Evolutionary conservation across 2,797 vertebrate genomes (phyloP).

Genomic region (Cheirogaleus major): DNA sequence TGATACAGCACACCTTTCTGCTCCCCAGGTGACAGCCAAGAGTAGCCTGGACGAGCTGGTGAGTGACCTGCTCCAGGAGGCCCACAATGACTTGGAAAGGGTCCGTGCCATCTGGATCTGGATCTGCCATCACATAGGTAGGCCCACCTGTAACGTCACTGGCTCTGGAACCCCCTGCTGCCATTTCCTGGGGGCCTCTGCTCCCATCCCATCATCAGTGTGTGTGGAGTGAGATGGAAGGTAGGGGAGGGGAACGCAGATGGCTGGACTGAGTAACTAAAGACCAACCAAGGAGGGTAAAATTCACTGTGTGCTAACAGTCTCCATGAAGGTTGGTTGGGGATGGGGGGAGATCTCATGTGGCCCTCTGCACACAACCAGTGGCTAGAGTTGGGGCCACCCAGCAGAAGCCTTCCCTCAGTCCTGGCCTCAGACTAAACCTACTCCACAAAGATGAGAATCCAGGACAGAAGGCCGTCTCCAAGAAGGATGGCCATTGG

Average conservation of each 20-base stretch:
- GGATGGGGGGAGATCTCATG: no score
- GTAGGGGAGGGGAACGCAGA: background rate
- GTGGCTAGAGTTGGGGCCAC: background rate
- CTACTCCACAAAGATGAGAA: background rate
- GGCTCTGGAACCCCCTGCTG: background rate
- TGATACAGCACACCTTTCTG: background rate
- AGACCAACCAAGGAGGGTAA: background rate
- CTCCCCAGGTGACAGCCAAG: conserved; percentile 80
- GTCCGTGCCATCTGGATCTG: conserved; percentile 88
- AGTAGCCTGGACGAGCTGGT: conserved; percentile 84
- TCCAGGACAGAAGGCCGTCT: background rate
- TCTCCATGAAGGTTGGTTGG: background rate
- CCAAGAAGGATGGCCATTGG: background rate
- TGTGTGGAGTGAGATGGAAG: background rate
- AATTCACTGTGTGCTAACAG: background rate
- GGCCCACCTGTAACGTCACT: background rate
- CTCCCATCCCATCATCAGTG: background rate
- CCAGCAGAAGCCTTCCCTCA: background rate
- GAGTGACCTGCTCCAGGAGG: conserved; percentile 83
- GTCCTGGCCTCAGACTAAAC: background rate
- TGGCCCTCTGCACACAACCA: background rate
- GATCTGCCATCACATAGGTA: conserved; percentile 90
- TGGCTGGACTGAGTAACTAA: background rate
- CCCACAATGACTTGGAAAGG: conserved; percentile 86
- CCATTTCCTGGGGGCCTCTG: background rate